A percentile compares a stretch with the other conserved stretches of the same genome.
Evolutionary conservation across 2,888 invertebrate genomes (phyloP).

Genomic region (Cryptocheilus praepositus): DNA sequence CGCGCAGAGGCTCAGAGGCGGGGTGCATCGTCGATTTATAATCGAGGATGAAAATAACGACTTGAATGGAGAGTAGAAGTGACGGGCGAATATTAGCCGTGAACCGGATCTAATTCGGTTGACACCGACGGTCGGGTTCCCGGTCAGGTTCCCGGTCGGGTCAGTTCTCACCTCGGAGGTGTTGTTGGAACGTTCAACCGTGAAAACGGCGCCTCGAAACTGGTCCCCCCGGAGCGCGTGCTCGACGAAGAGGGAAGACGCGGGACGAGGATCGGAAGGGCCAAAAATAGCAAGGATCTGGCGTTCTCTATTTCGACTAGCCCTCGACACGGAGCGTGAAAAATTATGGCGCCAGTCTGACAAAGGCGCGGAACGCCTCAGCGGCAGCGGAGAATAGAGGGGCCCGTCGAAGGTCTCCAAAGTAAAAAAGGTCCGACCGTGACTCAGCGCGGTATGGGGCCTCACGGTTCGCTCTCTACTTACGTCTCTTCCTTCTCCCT

Average conservation of each 20-base stretch:
- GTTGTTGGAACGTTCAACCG: slow-evolving; percentile 19
- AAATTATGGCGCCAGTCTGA: slow-evolving; percentile 63
- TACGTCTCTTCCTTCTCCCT: slow-evolving; percentile 15
- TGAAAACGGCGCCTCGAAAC: slow-evolving; percentile 20
- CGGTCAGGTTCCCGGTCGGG: no score
- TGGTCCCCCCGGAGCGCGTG: slow-evolving; percentile 16
- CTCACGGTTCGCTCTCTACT: slow-evolving; percentile 29
- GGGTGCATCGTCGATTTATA: no score
- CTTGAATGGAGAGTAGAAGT: no score
- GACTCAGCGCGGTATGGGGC: slow-evolving; percentile 56
- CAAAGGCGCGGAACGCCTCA: slow-evolving; percentile 37
- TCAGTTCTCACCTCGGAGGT: no score
- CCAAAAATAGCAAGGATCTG: slow-evolving; percentile 31
- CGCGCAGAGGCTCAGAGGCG: no score
- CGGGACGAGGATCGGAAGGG: neutral
- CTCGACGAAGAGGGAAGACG: slow-evolving; percentile 15
- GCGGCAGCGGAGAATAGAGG: slow-evolving; percentile 18
- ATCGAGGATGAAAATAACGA: no score
- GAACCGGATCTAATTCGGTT: no score
- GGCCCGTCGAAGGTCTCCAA: slow-evolving; percentile 39
- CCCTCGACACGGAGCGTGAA: slow-evolving; percentile 57
- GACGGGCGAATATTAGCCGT: no score
- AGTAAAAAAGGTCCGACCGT: slow-evolving; percentile 49
- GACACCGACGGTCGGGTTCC: no score
- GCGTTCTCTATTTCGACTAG: slow-evolving; percentile 48